Evolutionary conservation across 2,888 invertebrate genomes (phyloP), one percentile per base, ranked within the genome.

Genomic region (Celastrina argiolus): DNA sequence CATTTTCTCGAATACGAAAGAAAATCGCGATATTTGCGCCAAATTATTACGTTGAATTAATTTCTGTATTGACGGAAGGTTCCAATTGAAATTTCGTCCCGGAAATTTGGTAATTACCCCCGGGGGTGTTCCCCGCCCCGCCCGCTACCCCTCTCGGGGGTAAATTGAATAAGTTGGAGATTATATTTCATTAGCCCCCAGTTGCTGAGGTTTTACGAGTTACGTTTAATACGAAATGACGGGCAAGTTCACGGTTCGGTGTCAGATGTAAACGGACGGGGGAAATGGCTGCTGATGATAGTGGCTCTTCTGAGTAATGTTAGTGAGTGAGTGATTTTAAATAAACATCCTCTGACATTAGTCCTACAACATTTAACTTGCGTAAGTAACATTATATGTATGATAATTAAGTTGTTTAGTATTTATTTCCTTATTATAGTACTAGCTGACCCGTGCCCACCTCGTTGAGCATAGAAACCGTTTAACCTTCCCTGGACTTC

Each of bases 141-240:
- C 22, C 61, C 4, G 10, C 14, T 8, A 1, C 61, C 39, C 18
- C 10, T 3, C 22, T 36, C 36, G 36, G 58, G 58, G 10, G 34
- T 10, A 61, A 61, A 61, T 61, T 61, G 61, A 61, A 61, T 61
- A 61, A 61, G 36, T 61, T 61, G 14, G 12, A 39, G 36, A 36
- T 61, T 39, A 61, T 22, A 36, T 36, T 61, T 61, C 39, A 61
- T 61, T 39, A 39, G 22, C 39, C 12, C 18, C 18, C 5, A 61
- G 39, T 61, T 18, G 12, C 36, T 22, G 10, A 14, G 18, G 22
- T 34, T 61, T 61, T 36, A 61, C 34, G 61, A 58, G 31, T 28
- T 12, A 51, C 18, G 18, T 18, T 45, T 45, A 45, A 45, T 22
- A 2, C 22, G 51, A 8, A 16, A 10, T 22, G 22, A 14, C 51